Percentiles rank a stretch among this genome's conserved stretches.
Evolutionary conservation across 2,888 invertebrate species (phyloP).

Genomic region (Escarpia spicata): DNA sequence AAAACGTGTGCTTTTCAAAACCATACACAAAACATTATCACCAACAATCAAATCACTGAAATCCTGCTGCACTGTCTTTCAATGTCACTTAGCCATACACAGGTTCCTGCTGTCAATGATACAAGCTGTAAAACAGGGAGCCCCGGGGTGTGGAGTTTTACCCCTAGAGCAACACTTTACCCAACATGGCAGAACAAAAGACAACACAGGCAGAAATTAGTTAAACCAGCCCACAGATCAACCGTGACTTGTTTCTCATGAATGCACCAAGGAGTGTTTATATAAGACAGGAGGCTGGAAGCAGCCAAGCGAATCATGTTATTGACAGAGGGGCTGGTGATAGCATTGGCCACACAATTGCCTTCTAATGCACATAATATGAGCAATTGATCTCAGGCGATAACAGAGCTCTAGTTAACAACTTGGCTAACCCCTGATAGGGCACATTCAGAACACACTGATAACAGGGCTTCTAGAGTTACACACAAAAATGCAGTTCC

Average conservation of each 20-base stretch:
- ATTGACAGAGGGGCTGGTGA: not conserved
- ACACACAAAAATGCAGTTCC: not conserved
- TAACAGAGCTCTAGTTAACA: not conserved
- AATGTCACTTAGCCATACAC: not conserved
- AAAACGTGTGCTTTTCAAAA: not conserved
- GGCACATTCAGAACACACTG: not conserved
- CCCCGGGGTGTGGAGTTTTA: not conserved
- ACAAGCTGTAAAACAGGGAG: not conserved
- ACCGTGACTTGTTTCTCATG: not conserved
- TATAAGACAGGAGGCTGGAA: not conserved
- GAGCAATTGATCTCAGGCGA: not conserved
- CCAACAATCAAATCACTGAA: not conserved
- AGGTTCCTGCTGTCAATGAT: not conserved
- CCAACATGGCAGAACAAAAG: not conserved
- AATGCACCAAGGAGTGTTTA: not conserved
- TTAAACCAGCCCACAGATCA: not conserved
- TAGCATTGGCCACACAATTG: not conserved
- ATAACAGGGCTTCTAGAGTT: not conserved
- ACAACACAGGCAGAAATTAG: not conserved
- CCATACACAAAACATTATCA: not conserved
- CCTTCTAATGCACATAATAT: slow-evolving; percentile 16
- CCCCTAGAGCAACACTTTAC: not conserved
- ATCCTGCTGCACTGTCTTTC: not conserved
- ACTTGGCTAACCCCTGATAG: not conserved
- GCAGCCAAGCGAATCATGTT: not conserved